Evolutionary conservation across 2,113 vertebrate species (phyloP).

Genomic region (Petroica traversi): DNA sequence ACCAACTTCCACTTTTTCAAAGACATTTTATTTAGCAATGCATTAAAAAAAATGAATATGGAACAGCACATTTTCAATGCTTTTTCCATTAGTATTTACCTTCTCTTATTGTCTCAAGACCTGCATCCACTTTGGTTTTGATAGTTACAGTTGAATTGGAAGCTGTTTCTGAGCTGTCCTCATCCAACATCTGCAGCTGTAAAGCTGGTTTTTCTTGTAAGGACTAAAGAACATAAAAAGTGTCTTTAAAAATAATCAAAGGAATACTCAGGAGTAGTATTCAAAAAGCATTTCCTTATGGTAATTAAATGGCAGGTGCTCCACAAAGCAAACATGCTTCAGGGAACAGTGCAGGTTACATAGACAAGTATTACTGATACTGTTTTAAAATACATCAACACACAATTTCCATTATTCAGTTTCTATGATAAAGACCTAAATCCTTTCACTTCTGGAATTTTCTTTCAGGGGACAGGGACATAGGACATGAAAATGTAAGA

Average conservation of each 20-base stretch:
- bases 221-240: conserved; percentile 10
- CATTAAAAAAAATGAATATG: fast-evolving
- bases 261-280: background rate
- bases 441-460: background rate
- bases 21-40: background rate
- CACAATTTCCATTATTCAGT: background rate
- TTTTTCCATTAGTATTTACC: conserved; percentile 41
- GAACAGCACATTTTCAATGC: background rate
- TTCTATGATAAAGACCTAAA: background rate
- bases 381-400: background rate
- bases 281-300: background rate
- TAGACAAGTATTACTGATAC: background rate
- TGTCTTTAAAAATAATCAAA: background rate
- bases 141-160: conserved; percentile 60
- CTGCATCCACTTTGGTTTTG: conserved; percentile 60
- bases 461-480: fast-evolving
- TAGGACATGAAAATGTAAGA: background rate
- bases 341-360: background rate
- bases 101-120: conserved; percentile 39
- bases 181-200: conserved; percentile 36
- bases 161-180: conserved; percentile 62
- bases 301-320: background rate
- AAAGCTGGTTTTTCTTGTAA: conserved; percentile 4
- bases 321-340: background rate
- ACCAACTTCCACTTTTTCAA: background rate